Evolutionary conservation across 2,113 vertebrate species (phyloP), one percentile per base, ranked within the genome.

Genomic region (Podarcis cretensis): DNA sequence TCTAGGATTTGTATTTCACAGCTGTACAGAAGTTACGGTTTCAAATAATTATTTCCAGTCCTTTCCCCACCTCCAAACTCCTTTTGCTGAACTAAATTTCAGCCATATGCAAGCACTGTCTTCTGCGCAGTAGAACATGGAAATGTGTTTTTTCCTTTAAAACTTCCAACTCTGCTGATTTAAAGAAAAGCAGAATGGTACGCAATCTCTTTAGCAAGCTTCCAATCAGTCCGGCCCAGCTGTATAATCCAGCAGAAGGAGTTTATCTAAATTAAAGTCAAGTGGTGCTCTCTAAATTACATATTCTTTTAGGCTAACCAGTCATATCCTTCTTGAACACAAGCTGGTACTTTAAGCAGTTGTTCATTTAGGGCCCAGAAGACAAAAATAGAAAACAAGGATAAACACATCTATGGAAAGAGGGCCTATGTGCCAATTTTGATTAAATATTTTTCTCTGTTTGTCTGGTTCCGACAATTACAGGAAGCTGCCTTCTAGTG

Each of bases 151-250:
- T 54, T 54, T 10, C 48, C 80, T 65, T 86, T 65, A 37, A 65
- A 40, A 25, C 27, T 77, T 54, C 73, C 57, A 40, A 32, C 37
- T 14, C 32, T 27, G 23, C 88, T 80, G 88, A 18, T 93, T 92
- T 89, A 69, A 83, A 54, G 84, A 91, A 91, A 91, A 78, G 85
- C 66, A 0, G 0, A 92, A 63, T 85, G 73, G 27, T 79, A 90
- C 87, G 74, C 69, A 85, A n/a, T 85, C 79, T 85, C 57, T 57
- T 74, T 30, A 91, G 85, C 69, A 78, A 84, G 59, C 89, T 93
- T 92, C 73, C 83, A 88, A 93, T 92, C 84, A 81, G 20, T 73
- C 92, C 90, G 81, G 87, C 85, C 54, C 69, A 80, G 40, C 43
- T 54, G 40, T 91, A 25, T 77, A 93, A 92, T 81, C 48, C 80